Percentiles rank a stretch among this genome's conserved stretches.
Conservation (phyloP, 2,797 vertebrate species). For the Melanotaenia maccullochi region DNA sequence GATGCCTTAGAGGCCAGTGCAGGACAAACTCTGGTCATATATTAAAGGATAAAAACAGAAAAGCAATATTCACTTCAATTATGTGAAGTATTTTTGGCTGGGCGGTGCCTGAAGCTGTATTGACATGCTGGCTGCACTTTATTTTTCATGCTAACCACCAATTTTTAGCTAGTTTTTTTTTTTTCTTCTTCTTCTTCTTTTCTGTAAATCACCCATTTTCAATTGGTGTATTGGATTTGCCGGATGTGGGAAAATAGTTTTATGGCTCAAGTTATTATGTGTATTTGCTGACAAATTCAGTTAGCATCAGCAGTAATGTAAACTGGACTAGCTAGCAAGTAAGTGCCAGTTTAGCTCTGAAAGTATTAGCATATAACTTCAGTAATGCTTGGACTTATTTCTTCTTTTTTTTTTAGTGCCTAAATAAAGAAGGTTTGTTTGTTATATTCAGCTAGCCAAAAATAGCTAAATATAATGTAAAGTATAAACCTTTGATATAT, state of each 20-base stretch:
- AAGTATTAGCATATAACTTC: neutral
- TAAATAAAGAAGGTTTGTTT: neutral
- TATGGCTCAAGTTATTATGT: conserved; percentile 2
- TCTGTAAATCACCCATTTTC: neutral
- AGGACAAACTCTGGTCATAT: conserved; percentile 48
- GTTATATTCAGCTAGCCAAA: too few species aligned
- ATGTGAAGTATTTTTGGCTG: conserved; percentile 9
- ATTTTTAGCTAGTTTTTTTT: neutral
- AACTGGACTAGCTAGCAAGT: neutral
- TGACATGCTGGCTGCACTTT: conserved; percentile 31
- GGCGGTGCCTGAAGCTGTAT: conserved; percentile 9
- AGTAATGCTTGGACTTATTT: neutral
- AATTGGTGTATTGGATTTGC: neutral
- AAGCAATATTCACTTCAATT: conserved; percentile 52
- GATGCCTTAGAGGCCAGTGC: conserved; percentile 32
- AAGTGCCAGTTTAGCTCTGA: neutral
- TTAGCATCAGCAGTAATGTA: neutral
- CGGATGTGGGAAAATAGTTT: neutral
- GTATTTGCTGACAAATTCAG: neutral
- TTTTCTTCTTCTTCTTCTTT: too few species aligned
- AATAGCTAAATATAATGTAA: neutral
- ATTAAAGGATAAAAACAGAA: conserved; percentile 37
- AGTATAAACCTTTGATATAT: too few species aligned
- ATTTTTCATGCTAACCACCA: neutral
- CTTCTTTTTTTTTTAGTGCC: neutral